phyloP scores from a whole-genome alignment of 2,113 vertebrate genomes.

The Physeter macrocephalus region DNA sequence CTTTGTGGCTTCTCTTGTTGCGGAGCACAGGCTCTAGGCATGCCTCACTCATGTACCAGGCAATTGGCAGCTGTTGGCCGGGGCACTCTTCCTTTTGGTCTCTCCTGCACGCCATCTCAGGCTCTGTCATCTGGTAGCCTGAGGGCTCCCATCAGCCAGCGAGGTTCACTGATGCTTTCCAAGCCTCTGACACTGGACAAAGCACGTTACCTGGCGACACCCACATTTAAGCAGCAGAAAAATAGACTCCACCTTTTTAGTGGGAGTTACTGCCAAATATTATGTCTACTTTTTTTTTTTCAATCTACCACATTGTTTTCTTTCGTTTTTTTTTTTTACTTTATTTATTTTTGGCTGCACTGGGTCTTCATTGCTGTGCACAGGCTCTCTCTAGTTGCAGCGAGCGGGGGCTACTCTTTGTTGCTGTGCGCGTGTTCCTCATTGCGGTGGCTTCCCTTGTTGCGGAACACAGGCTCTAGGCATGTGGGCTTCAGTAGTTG shows the following conservation, averaged over 20 bases:
- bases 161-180: background rate
- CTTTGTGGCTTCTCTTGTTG: too few relatives aligned
- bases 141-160: background rate
- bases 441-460: too few relatives aligned
- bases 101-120: background rate
- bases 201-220: background rate
- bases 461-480: too few relatives aligned
- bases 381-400: too few relatives aligned
- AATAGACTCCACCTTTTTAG: background rate
- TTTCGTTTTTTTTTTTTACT: too few relatives aligned
- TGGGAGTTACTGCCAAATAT: background rate
- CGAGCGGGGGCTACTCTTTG: too few relatives aligned
- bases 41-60: background rate
- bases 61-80: background rate
- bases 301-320: background rate
- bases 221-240: background rate
- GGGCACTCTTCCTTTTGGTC: background rate
- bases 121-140: too few relatives aligned
- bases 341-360: too few relatives aligned
- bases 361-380: too few relatives aligned
- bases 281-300: background rate
- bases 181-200: background rate
- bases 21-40: too few relatives aligned
- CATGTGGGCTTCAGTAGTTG: too few relatives aligned
- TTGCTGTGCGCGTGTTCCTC: too few relatives aligned